Conservation (phyloP, 2,888 invertebrate species). For the Dasypogon diadema region DNA sequence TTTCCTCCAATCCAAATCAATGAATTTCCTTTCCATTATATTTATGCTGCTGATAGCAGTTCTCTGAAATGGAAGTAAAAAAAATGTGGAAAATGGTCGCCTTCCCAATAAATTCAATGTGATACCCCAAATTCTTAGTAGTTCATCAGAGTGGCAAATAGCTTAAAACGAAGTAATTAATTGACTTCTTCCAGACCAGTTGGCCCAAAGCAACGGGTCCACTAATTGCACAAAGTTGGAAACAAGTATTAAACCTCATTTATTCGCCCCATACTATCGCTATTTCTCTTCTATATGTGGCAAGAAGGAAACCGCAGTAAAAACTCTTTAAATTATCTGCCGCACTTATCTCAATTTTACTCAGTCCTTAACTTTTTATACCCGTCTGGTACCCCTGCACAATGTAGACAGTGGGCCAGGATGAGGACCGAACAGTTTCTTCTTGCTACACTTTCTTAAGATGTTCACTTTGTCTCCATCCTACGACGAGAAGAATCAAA, state of each 20-base stretch:
- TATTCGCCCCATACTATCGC: neutral
- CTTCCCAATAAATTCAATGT: conserved; percentile 26
- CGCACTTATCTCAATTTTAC: conserved; percentile 36
- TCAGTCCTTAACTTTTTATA: conserved; percentile 14
- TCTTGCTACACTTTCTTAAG: neutral
- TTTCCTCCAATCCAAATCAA: too few species aligned
- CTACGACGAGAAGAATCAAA: conserved; percentile 19
- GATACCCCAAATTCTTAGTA: conserved; percentile 32
- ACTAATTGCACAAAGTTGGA: conserved; percentile 38
- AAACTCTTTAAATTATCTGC: conserved; percentile 33
- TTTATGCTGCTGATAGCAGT: too few species aligned
- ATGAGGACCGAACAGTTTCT: neutral
- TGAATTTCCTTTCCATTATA: too few species aligned
- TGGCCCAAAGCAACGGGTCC: conserved; percentile 28
- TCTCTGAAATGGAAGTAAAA: too few species aligned
- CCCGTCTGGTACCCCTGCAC: neutral
- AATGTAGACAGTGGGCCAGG: too few species aligned
- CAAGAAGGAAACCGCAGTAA: conserved; percentile 1
- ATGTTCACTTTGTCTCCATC: conserved; percentile 16
- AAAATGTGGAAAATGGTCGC: too few species aligned
- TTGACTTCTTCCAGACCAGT: conserved; percentile 21
- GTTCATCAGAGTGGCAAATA: conserved; percentile 37
- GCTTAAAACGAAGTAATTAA: conserved; percentile 34
- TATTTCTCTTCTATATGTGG: conserved; percentile 7
- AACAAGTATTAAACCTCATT: conserved; percentile 29